Base-by-base conservation (phyloP, 2,797 vertebrate genomes). In the Prunella strophiata region DNA sequence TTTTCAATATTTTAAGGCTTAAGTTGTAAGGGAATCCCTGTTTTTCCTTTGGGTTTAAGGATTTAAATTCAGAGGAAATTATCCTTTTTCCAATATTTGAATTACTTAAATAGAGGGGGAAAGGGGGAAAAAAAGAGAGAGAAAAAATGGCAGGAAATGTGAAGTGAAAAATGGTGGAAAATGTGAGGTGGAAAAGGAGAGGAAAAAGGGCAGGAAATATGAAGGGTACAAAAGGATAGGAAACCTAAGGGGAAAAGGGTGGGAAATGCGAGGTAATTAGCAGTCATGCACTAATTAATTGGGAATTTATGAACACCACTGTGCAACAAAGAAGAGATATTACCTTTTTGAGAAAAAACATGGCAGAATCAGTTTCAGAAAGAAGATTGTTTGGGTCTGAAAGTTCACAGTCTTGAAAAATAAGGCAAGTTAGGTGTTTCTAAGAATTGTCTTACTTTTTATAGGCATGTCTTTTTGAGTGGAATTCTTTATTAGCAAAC, bases 131-230 rank as follows among this genome's bases (percentile, higher is more conserved):
- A 1, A 59, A 78, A 32, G 22, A 20, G 30, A 47, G 14, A 19
- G 6, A 16, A 9, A n/a, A 52, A 57, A 57, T 29, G 9, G 8
- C 7, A 4, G 13, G 32, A 43, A 51, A n/a, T 1, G 5, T 51
- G 32, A 15, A 15, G 11, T 30, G 29, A 19, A 42, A 50, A 42
- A 70, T 52, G 7, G 9, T 4, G 2, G 14, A 21, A 40, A 62
- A 34, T 1, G 7, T 25, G 36, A n/a, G 29, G 30, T 9, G 17
- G 6, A 75, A 47, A 47, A 51, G 21, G 20, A 26, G 16, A 14
- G 29, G 6, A 16, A 62, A 52, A 34, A 42, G 16, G 3, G 7
- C 0, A 1, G 36, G 45, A 75, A 58, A 23, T 1, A 0, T 10
- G 25, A 48, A 43, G 20, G 10, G 4, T 23, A n/a, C 13, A n/a